Conservation (phyloP, 2,797 vertebrate species). For the Pteropus rufus region DNA sequence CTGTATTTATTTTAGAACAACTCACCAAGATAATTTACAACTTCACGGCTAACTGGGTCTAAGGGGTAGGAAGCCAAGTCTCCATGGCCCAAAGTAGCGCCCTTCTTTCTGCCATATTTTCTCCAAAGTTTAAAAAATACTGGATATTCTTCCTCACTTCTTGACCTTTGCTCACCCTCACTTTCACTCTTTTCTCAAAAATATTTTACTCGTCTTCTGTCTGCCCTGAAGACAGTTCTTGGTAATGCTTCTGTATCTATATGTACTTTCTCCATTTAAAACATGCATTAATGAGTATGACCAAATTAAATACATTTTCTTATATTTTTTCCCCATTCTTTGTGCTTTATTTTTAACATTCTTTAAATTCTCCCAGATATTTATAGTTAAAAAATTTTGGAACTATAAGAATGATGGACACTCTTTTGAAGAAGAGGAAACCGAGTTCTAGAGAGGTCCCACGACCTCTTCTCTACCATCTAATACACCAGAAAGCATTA, state of each 20-base stretch:
- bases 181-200: background rate
- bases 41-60: background rate
- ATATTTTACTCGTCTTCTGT: background rate
- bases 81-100: background rate
- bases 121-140: background rate
- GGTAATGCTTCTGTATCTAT: background rate
- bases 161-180: background rate
- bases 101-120: background rate
- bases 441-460: background rate
- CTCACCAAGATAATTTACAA: background rate
- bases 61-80: background rate
- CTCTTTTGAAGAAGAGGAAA: background rate
- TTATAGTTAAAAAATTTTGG: background rate
- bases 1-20: background rate
- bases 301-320: background rate
- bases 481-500: rapidly evolving
- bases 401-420: background rate
- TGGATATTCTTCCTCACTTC: background rate
- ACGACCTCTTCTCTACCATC: background rate
- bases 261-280: background rate
- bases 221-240: background rate
- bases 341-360: background rate
- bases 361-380: background rate
- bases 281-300: background rate
- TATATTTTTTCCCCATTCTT: background rate